phyloP scores from a whole-genome alignment of 2,888 invertebrate genomes.

The Erebia epiphron region DNA sequence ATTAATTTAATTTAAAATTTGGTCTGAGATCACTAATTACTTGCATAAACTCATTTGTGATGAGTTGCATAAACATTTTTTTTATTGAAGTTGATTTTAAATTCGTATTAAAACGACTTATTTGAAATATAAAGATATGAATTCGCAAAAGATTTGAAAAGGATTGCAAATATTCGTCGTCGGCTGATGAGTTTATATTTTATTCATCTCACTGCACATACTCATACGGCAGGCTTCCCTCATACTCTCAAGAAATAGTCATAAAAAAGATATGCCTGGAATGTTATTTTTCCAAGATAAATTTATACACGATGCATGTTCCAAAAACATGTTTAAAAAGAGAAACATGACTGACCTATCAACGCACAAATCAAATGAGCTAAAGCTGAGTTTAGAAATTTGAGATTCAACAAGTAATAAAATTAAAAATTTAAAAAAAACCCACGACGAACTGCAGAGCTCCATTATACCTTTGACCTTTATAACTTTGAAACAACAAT shows the following conservation, averaged over 20 bases:
- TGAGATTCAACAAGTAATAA: no score
- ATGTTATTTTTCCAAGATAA: conserved; percentile 36
- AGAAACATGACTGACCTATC: no score
- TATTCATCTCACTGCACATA: conserved; percentile 69
- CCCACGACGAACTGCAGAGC: no score
- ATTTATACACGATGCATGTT: neutral
- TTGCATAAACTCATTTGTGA: no score
- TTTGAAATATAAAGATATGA: neutral
- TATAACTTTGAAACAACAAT: no score
- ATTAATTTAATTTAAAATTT: no score
- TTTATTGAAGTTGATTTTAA: neutral
- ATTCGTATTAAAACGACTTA: neutral
- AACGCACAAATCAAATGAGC: no score
- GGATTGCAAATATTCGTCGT: conserved; percentile 49
- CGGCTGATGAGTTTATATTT: conserved; percentile 76
- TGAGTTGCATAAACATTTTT: neutral
- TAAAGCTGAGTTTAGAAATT: neutral
- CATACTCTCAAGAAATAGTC: conserved; percentile 46
- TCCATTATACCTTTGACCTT: no score
- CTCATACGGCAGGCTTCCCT: conserved; percentile 49
- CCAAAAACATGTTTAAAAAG: no score
- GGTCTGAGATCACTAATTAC: no score
- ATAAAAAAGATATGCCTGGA: conserved; percentile 49
- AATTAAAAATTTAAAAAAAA: no score
- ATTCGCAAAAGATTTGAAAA: conserved; percentile 1